These are phyloP conservation scores for Coptodon rendalli DNA, from an alignment of 2,113 vertebrate species.

Conservation along the genomic window DNA sequence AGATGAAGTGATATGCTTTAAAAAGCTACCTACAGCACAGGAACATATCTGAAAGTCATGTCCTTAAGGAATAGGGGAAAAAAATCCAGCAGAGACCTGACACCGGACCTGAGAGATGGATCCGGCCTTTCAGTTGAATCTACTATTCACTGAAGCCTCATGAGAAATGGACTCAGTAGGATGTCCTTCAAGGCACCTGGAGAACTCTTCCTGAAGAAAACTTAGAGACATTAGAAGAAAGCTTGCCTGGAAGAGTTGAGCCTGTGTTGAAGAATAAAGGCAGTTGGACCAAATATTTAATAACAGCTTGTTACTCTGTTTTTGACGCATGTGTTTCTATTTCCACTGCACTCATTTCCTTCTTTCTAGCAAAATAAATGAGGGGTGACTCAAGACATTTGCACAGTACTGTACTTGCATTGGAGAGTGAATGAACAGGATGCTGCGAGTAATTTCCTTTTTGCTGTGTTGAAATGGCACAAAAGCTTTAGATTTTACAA, in stretches of 20 bases:
- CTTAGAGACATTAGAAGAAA: neutral
- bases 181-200: neutral
- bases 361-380: neutral
- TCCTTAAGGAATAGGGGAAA: rapidly evolving
- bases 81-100: neutral
- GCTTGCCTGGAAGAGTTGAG: neutral
- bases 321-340: neutral
- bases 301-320: neutral
- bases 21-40: neutral
- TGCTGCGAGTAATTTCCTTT: neutral
- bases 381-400: neutral
- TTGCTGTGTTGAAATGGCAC: neutral
- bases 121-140: neutral
- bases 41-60: neutral
- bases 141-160: neutral
- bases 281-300: neutral
- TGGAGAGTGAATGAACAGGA: neutral
- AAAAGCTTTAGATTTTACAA: neutral
- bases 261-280: neutral
- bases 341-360: neutral
- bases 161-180: neutral
- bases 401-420: neutral
- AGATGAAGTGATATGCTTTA: neutral
- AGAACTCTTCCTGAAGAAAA: neutral
- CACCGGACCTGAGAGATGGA: neutral